Conservation (phyloP, 2,888 invertebrate species). For the Reticulitermes lucifugus region DNA sequence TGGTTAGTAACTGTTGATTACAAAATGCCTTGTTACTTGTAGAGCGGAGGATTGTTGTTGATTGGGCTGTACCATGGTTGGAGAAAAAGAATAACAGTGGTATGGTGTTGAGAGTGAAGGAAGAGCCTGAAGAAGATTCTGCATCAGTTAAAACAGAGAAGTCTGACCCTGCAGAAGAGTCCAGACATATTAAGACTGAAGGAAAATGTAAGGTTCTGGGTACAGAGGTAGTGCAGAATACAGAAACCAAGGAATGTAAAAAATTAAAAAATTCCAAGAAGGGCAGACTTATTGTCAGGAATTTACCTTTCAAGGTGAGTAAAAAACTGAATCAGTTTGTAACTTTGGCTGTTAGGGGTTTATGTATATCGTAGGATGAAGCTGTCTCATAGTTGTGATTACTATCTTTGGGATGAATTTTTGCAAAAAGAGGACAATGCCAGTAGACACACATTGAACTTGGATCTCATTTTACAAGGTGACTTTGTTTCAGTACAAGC, state of each 20-base stretch:
- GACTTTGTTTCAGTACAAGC: no score
- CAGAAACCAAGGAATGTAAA: neutral
- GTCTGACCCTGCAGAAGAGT: neutral
- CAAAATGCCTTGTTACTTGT: neutral
- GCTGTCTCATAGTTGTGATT: no score
- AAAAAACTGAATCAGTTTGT: no score
- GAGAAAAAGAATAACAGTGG: neutral
- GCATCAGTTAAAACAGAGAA: neutral
- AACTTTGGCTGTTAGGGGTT: no score
- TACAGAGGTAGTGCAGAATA: neutral
- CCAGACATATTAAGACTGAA: neutral
- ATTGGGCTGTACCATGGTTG: neutral
- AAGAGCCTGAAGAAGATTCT: neutral
- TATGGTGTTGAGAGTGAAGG: neutral
- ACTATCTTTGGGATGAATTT: no score
- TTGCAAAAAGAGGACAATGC: no score
- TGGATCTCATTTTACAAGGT: no score
- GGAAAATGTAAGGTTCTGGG: neutral
- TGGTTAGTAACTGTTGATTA: no score
- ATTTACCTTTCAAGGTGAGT: conserved; percentile 10
- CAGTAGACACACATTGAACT: no score
- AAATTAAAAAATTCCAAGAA: neutral
- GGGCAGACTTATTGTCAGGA: conserved; percentile 18
- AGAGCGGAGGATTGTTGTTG: conserved; percentile 6
- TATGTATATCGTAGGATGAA: no score